Evolutionary conservation across 2,797 vertebrate genomes (phyloP), one percentile per base, ranked within the genome.

Genomic region (Pantherophis vulpinus): DNA sequence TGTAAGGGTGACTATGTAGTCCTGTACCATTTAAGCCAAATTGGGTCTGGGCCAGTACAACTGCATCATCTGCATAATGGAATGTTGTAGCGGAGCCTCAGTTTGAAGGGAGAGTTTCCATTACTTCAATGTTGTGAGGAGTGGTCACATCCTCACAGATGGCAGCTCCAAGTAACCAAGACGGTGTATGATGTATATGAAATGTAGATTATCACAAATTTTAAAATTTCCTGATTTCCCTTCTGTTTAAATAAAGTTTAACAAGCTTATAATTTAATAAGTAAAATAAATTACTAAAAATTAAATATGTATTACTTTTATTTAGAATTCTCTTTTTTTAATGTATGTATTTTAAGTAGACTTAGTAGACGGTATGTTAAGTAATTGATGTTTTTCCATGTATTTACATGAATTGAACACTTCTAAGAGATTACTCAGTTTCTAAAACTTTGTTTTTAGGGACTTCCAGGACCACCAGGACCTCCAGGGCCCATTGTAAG

Each of bases 401-500:
- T 93, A 70, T 92, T 89, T 87, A 4, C n/a, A 61, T 90, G 91
- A 95, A 92, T 54, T 83, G 61, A 66, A 88, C 70, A 42, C 29
- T 74, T 54, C 86, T 42, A 42, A 93, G 54, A 90, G 61, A 86
- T 95, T 94, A 63, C 32, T 96, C 87, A 32, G 18, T 93, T 25
- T 94, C 87, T 61, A 18, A 90, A 0, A 54, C 29, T 16, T 93
- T 97, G 86, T 96, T 3, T 97, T 96, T 97, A 98, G 98, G 98
- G 98, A 94, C 97, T 96, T 20, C 97, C 96, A 0, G 98, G 98
- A 91, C 97, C 95, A 13, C 98, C 98, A 32, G 99, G 99, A 94
- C 96, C 94, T 5, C 98, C 6, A 93, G 99, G 99, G 96, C 97
- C 97, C 90, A 98, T 98, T 97, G 99, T 99, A 95, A 96, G 97